phyloP scores from a whole-genome alignment of 2,888 invertebrate genomes.

The Orgyia antiqua region DNA sequence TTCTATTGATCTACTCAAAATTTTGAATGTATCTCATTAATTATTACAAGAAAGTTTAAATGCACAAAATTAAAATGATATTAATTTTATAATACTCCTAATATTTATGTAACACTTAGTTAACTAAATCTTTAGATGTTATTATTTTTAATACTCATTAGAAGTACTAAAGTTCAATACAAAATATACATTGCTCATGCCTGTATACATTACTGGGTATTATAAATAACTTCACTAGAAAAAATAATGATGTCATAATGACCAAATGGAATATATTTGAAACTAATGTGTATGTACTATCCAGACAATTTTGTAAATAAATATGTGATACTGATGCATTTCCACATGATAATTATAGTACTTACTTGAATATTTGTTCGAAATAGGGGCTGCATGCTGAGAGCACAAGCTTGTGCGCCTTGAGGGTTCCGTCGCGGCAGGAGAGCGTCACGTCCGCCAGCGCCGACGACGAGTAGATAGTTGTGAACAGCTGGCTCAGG shows the following conservation, averaged over 20 bases:
- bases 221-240: slow-evolving; percentile 57
- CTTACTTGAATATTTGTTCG: slow-evolving; percentile 83
- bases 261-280: slow-evolving; percentile 48
- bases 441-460: slow-evolving; percentile 84
- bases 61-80: slow-evolving; percentile 26
- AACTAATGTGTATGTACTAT: slow-evolving; percentile 15
- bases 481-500: slow-evolving; percentile 82
- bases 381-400: slow-evolving; percentile 88
- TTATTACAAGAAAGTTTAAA: slow-evolving; percentile 33
- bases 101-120: slow-evolving; percentile 37
- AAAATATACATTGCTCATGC: slow-evolving; percentile 38
- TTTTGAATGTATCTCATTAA: slow-evolving; percentile 33
- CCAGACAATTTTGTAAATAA: background rate
- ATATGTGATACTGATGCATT: slow-evolving; percentile 3
- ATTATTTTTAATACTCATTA: slow-evolving; percentile 18
- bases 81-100: slow-evolving; percentile 24
- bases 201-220: slow-evolving; percentile 42
- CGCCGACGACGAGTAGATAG: slow-evolving; percentile 82
- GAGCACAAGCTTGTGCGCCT: slow-evolving; percentile 84
- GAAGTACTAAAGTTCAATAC: slow-evolving; percentile 19
- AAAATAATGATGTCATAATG: slow-evolving; percentile 64
- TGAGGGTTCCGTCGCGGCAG: slow-evolving; percentile 84
- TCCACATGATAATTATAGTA: slow-evolving; percentile 23
- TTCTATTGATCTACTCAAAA: slow-evolving; percentile 12
- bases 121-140: slow-evolving; percentile 10